These are phyloP conservation scores for Cuniculus paca DNA, from an alignment of 2,797 vertebrate genomes.

Conservation along the genomic window DNA sequence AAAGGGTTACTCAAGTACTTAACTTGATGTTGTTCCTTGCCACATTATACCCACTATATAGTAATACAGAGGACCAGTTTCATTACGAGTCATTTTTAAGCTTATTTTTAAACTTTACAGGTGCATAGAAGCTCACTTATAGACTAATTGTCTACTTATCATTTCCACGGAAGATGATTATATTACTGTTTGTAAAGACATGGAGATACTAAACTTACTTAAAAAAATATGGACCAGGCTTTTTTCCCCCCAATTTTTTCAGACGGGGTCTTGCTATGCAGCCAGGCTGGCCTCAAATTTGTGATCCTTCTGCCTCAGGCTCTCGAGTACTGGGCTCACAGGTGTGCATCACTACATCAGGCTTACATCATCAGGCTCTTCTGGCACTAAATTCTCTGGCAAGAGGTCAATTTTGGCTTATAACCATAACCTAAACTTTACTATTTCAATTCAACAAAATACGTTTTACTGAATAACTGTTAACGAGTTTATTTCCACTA, in stretches of 20 bases:
- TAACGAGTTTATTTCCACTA: conserved; percentile 30
- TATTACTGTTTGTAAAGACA: not conserved
- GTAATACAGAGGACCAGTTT: not conserved
- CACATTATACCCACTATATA: not conserved
- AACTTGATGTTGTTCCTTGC: not conserved
- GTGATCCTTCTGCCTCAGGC: not conserved
- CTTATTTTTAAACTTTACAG: conserved; percentile 33
- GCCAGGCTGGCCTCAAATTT: not conserved
- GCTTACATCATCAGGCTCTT: not conserved
- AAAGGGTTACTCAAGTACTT: not conserved
- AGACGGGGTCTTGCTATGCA: not conserved
- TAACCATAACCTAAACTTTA: conserved; percentile 13
- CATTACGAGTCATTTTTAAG: conserved; percentile 33
- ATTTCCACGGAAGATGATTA: conserved; percentile 12
- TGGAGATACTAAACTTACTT: not conserved
- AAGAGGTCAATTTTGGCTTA: not conserved
- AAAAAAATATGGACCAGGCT: conserved; percentile 46
- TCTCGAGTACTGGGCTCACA: not conserved
- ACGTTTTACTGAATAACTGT: not conserved
- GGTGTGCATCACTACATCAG: not conserved
- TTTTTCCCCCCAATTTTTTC: not conserved
- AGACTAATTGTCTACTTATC: conserved; percentile 6
- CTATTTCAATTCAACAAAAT: conserved; percentile 3
- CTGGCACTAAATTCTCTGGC: conserved; percentile 39
- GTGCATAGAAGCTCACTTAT: not conserved